Evolutionary conservation across 2,888 invertebrate genomes (phyloP).

Genomic region (Suillia variegata): DNA sequence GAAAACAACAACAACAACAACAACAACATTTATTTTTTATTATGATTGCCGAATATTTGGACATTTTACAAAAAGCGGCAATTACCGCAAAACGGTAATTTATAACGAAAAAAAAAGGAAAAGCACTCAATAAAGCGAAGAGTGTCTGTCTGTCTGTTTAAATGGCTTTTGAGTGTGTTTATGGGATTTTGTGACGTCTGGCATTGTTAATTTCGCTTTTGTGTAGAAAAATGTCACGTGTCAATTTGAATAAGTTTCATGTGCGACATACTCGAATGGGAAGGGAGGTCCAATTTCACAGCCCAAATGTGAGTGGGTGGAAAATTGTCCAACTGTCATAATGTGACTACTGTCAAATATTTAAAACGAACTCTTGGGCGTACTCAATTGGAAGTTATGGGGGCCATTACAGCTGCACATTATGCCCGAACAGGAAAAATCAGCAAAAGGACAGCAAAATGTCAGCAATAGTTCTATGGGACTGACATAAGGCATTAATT

Average conservation of each 20-base stretch:
- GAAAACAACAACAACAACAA: too few species aligned
- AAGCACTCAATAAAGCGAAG: too few species aligned
- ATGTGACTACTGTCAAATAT: conserved; percentile 48
- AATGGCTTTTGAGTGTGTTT: neutral
- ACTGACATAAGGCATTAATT: too few species aligned
- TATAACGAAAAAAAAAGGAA: neutral
- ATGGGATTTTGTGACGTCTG: neutral
- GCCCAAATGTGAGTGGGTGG: neutral
- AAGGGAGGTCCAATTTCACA: too few species aligned
- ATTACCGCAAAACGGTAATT: conserved; percentile 1
- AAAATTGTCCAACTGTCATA: conserved; percentile 35
- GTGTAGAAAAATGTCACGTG: neutral
- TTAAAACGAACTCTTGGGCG: conserved; percentile 17
- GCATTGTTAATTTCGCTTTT: neutral
- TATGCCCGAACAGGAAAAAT: conserved; percentile 36
- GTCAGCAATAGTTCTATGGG: too few species aligned
- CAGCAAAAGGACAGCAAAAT: too few species aligned
- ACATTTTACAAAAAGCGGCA: neutral
- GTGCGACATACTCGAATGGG: too few species aligned
- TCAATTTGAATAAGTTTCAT: neutral
- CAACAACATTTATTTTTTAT: too few species aligned
- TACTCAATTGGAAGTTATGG: conserved; percentile 33
- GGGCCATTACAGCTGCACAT: conserved; percentile 27
- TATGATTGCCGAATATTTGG: conserved; percentile 6
- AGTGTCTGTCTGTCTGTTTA: neutral